These are phyloP conservation scores for Toxotes chatareus DNA, from an alignment of 2,113 vertebrate genomes.

Conservation along the genomic window DNA sequence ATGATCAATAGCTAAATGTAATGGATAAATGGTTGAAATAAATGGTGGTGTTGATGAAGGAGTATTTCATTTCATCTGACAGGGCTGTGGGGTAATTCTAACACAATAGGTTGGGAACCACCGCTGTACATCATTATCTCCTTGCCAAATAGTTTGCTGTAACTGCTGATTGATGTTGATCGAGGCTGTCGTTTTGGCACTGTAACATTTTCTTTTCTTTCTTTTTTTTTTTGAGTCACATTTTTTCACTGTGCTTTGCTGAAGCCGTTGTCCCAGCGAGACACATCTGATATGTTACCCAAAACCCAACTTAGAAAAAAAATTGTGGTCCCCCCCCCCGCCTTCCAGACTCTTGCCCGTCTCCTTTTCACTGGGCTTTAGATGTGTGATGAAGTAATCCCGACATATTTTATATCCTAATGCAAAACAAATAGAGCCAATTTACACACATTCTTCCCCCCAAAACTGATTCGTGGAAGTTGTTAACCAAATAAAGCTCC, in stretches of 20 bases:
- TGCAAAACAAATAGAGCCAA: constrained; percentile 75
- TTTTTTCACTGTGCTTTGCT: constrained; percentile 33
- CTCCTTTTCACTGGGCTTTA: constrained; percentile 59
- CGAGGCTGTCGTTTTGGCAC: constrained; percentile 45
- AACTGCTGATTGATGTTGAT: constrained; percentile 45
- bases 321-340: constrained; percentile 25
- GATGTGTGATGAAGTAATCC: constrained; percentile 73
- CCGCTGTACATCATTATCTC: constrained; percentile 21
- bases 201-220: constrained; percentile 2
- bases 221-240: constrained; percentile 13
- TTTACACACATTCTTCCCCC: constrained; percentile 69
- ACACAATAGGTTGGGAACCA: neutral
- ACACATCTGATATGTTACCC: constrained; percentile 57
- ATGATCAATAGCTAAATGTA: neutral
- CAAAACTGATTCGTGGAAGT: constrained; percentile 64
- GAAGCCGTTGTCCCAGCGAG: constrained; percentile 44
- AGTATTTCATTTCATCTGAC: neutral
- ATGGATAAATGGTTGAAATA: neutral
- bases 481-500: constrained; percentile 73
- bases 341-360: constrained; percentile 35
- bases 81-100: neutral
- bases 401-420: constrained; percentile 75
- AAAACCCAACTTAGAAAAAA: constrained; percentile 42
- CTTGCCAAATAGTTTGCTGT: constrained; percentile 38
- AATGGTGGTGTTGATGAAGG: neutral